phyloP scores from a whole-genome alignment of 2,888 invertebrate genomes.

The Druceiella hillmani region DNA sequence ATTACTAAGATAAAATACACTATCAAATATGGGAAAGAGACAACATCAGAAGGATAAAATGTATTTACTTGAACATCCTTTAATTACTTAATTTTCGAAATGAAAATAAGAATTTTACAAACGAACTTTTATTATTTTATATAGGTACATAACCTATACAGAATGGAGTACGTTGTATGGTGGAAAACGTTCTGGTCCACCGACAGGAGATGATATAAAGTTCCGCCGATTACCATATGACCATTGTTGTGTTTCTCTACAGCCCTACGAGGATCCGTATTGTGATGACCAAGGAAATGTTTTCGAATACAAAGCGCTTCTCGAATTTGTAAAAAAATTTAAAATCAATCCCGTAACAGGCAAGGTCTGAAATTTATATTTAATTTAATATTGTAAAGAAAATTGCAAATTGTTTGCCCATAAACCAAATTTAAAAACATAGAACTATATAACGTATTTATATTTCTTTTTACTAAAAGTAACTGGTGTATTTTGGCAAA shows the following conservation, averaged over 20 bases:
- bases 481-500: no score
- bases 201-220: constrained; percentile 67
- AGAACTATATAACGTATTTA: not conserved
- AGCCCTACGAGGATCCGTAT: constrained; percentile 89
- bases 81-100: constrained; percentile 9
- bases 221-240: constrained; percentile 91
- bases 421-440: no score
- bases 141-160: constrained; percentile 78
- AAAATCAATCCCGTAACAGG: constrained; percentile 94
- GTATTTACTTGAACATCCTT: constrained; percentile 42
- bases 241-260: constrained; percentile 87
- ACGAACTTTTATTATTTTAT: constrained; percentile 15
- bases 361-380: constrained; percentile 45
- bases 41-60: constrained; percentile 95
- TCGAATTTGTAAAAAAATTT: constrained; percentile 84
- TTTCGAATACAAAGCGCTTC: constrained; percentile 83
- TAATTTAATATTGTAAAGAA: no score
- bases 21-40: constrained; percentile 77
- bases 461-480: no score
- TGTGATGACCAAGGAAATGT: constrained; percentile 88
- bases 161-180: constrained; percentile 90
- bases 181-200: constrained; percentile 70
- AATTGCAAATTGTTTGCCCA: no score
- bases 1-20: not conserved
- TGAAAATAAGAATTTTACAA: constrained; percentile 12